phyloP scores from a whole-genome alignment of 23 tunicate species.

The Halocynthia aurantium region DNA sequence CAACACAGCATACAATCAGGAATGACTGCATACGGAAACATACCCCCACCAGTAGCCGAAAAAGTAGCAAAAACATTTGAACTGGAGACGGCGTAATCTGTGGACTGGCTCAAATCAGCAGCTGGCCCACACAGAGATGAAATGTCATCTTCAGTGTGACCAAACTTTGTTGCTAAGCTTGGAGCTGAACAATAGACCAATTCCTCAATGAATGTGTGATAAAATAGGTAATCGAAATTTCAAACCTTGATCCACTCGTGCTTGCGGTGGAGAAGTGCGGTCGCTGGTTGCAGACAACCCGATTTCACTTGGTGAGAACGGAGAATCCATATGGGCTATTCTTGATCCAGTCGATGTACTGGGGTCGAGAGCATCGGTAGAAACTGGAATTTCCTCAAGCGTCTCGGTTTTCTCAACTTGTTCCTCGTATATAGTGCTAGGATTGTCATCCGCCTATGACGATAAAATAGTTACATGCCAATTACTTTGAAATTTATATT shows the following conservation, averaged over 20 bases:
- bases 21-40: too few relatives aligned
- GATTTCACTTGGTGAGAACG: slow-evolving; percentile 10
- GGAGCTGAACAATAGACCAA: not conserved
- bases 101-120: too few relatives aligned
- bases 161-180: slow-evolving; percentile 1
- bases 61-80: too few relatives aligned
- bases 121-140: slow-evolving; percentile 9
- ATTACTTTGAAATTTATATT: too few relatives aligned
- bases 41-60: too few relatives aligned
- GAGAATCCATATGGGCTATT: slow-evolving; percentile 14
- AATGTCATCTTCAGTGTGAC: slow-evolving; percentile 21
- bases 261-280: not conserved
- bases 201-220: not conserved
- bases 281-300: not conserved
- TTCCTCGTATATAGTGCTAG: too few relatives aligned
- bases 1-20: too few relatives aligned
- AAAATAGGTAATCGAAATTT: not conserved
- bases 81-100: too few relatives aligned
- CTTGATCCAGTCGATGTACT: not conserved
- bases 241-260: not conserved
- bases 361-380: slow-evolving; percentile 12
- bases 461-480: too few relatives aligned
- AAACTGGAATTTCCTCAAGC: slow-evolving; percentile 4
- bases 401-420: not conserved
- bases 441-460: too few relatives aligned